These are phyloP conservation scores for Cheumatopsyche charites DNA, from an alignment of 1,140 invertebrate genomes.

Conservation along the genomic window DNA sequence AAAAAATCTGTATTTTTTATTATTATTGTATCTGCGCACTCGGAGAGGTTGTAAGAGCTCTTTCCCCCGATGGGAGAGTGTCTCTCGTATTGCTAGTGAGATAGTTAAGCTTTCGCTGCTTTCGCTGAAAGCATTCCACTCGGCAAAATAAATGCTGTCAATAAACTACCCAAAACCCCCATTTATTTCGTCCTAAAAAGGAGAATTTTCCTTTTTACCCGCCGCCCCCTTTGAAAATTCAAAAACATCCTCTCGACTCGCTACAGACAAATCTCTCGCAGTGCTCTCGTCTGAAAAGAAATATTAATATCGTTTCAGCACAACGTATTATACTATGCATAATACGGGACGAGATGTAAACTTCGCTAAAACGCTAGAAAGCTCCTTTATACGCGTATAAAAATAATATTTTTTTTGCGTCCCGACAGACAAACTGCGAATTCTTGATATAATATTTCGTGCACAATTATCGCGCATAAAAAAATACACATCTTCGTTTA, in stretches of 20 bases:
- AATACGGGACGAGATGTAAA: no score
- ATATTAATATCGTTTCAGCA: no score
- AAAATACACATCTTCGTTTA: no score
- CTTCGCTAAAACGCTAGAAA: no score
- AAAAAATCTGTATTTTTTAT: conserved; percentile 8
- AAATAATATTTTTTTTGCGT: no score
- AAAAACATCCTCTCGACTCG: background rate
- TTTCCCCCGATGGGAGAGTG: background rate
- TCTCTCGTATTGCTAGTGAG: conserved; percentile 14
- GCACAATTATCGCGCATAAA: no score
- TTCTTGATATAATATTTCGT: no score
- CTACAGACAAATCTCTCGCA: no score
- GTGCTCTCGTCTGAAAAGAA: no score
- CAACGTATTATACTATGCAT: no score
- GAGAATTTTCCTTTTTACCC: background rate
- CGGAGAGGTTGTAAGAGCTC: background rate
- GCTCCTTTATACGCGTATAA: no score
- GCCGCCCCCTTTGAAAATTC: background rate
- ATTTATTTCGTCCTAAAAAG: conserved; percentile 7
- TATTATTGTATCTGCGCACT: background rate
- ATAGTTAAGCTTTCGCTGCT: conserved; percentile 18
- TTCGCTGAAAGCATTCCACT: conserved; percentile 17
- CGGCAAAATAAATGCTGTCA: conserved; percentile 12
- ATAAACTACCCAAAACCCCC: conserved; percentile 19
- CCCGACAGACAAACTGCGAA: no score